Evolutionary conservation across 2,888 invertebrate species (phyloP), one percentile per base, ranked within the genome.

Genomic region (Andrena hattorfiana): DNA sequence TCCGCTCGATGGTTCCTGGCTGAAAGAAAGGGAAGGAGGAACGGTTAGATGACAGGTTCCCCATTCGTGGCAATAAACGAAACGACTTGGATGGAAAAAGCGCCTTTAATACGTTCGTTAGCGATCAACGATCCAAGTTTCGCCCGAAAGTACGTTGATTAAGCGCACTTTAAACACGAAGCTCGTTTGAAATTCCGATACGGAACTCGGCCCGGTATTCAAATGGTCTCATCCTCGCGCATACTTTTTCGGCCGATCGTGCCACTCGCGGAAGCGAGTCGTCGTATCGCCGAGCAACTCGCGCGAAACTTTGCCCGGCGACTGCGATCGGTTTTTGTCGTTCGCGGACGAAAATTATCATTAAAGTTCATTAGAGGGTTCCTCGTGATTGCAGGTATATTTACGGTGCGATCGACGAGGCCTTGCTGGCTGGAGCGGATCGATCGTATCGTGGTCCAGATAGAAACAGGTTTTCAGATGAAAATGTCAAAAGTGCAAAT

Each of bases 161-260:
- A 74, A 71, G 81, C 73, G 64, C 78, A 79, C 79, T 60, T 85
- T 79, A 68, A 84, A 81, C 77, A 54, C 56, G 28, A 48, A 23
- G n/a, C 83, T 84, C 83, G 79, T 79, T 83, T 76, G 82, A 77
- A 84, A 82, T 84, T 75, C 85, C 35, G 71, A 75, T 59, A 69
- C 42, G 66, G 13, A 62, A 56, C 70, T 42, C 83, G 60, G 30
- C n/a, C 42, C 63, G 35, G 68, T 60, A 74, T 74, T 85, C 76
- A 77, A 83, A 85, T 67, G 77, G 72, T 26, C 56, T 76, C 60
- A 23, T 49, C 72, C 75, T 77, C 72, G 60, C 63, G 20, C 64
- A 48, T n/a, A 59, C 32, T 72, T 72, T 79, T 71, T 20, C 8
- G 16, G 8, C 51, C 23, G 42, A 28, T 48, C 23, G 20, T 16